phyloP scores from a whole-genome alignment of 2,113 vertebrate genomes.

The Zosterops pallidus region DNA sequence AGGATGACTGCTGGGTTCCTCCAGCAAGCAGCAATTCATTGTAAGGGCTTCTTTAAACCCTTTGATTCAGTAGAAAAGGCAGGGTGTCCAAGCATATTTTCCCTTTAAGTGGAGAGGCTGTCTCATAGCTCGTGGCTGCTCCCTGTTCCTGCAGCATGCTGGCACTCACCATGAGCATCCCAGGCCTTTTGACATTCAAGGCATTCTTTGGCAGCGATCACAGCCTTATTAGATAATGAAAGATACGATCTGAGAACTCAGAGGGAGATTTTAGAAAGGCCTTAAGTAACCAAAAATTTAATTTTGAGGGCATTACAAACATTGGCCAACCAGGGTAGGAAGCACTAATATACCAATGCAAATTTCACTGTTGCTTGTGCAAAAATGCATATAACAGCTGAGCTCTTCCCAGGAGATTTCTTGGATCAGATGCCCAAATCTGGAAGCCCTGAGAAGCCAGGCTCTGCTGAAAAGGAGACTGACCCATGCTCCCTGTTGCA shows the following conservation, averaged over 20 bases:
- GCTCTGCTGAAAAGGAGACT: neutral
- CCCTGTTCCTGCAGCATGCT: neutral
- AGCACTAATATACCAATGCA: neutral
- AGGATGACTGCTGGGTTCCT: neutral
- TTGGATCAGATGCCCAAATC: neutral
- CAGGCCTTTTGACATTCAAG: neutral
- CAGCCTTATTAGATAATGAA: neutral
- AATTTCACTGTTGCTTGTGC: neutral
- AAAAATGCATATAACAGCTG: neutral
- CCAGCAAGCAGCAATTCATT: neutral
- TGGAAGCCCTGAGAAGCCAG: neutral
- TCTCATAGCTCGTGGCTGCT: neutral
- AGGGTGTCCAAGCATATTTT: neutral
- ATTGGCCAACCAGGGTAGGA: fast-evolving
- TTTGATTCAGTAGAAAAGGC: neutral
- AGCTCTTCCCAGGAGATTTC: neutral
- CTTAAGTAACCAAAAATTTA: neutral
- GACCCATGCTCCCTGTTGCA: neutral
- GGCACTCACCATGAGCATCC: neutral
- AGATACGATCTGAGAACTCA: neutral
- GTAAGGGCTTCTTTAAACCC: neutral
- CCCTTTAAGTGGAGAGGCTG: neutral
- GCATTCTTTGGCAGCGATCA: neutral
- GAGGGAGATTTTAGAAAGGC: neutral
- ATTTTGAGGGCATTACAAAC: neutral